Evolutionary conservation across 92 coral and sea anemone species (phyloP).

Genomic region (Parazoanthus atlanticus): DNA sequence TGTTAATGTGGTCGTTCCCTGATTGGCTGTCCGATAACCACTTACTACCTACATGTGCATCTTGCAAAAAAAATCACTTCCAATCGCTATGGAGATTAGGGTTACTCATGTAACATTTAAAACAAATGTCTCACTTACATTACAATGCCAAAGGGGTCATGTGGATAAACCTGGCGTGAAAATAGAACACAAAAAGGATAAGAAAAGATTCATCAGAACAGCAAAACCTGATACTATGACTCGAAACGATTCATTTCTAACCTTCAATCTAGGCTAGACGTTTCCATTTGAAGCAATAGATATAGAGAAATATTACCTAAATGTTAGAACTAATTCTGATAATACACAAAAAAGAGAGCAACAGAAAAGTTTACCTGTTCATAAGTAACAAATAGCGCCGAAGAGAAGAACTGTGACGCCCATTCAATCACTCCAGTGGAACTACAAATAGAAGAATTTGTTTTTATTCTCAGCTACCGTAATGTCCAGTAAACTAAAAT

Average conservation of each 20-base stretch:
- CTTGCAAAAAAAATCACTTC: no score
- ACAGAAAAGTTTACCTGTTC: constrained; percentile 64
- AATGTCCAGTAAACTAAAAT: no score
- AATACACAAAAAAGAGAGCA: background rate
- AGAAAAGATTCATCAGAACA: background rate
- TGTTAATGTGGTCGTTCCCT: no score
- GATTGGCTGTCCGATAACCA: no score
- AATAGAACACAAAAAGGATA: background rate
- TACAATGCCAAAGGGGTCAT: constrained; percentile 78
- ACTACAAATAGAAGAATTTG: constrained; percentile 36
- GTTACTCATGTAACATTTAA: no score
- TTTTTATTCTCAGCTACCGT: background rate
- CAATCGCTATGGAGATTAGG: no score
- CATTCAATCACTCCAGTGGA: constrained; percentile 73
- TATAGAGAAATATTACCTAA: background rate
- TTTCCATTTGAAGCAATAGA: background rate
- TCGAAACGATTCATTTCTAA: background rate
- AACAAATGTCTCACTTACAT: constrained; percentile 61
- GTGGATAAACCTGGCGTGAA: constrained; percentile 63
- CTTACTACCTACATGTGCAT: no score
- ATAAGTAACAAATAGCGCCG: constrained; percentile 76
- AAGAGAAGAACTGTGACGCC: constrained; percentile 65
- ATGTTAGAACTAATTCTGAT: background rate
- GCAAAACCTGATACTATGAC: no score
- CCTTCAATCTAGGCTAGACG: background rate